Base-by-base conservation (phyloP, 2,797 vertebrate genomes). In the Picus viridis region DNA sequence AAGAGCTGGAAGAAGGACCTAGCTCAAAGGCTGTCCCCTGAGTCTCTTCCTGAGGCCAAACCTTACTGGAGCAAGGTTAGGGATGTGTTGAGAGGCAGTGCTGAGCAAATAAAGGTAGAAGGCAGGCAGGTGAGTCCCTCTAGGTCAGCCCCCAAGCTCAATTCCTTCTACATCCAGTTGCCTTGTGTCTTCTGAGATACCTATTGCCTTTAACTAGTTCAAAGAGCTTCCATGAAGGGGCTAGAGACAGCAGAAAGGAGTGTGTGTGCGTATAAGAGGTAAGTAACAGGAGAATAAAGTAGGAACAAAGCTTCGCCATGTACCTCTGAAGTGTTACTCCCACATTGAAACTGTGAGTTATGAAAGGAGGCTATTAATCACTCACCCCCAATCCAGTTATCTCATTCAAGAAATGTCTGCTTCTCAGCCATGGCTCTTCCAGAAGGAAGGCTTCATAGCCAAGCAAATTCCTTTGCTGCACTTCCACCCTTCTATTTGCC, bases 361-460 rank as follows among this genome's bases (percentile, higher is more conserved):
- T 64, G 47, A 88, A 93, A 85, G 36, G 62, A 81, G 20, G 20
- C 57, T 87, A 20, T 73, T 88, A 82, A 93, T 73, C 70, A 87
- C 26, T 24, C 59, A 72, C 83, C 39, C 30, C 11, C 36, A 49
- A 24, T 57, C 16, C 57, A 49, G 61, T 57, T 74, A 83, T 43
- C 56, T 61, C 0, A 0, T 73, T 76, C 57, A 89, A 77, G 26
- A 86, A 68, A 16, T 32, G 20, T 67, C 71, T 86, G 57, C 67
- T 92, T 58, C 71, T 85, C 83, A 89, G 45, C 20, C 18, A 32
- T 39, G 54, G 24, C 30, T 82, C 26, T 89, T 87, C 90, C 76
- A 57, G 27, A 78, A 76, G 53, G 34, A 83, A 94, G 75, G 59
- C 70, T 72, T 90, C 59, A 32, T 26, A 81, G 67, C 34, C 34